A percentile compares a stretch with the other conserved stretches of the same genome.
phyloP scores from a whole-genome alignment of 1,140 invertebrate species.

The Drosophila teissieri region DNA sequence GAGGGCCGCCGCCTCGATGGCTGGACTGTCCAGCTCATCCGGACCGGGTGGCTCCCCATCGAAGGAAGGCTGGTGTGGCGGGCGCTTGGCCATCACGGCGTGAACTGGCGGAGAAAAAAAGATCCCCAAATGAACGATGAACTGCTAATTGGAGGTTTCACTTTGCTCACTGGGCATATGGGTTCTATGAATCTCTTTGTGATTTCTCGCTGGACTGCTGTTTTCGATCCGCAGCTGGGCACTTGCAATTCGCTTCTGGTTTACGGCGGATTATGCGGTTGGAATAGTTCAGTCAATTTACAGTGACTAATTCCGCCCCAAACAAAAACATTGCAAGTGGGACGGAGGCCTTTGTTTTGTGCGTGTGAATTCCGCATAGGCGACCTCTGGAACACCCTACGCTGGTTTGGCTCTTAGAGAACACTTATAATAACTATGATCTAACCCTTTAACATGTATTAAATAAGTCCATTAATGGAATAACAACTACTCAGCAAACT shows the following conservation, averaged over 20 bases:
- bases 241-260: conserved; percentile 27
- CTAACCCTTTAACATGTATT: neutral
- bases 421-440: neutral
- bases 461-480: too few relatives aligned
- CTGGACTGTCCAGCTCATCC: conserved; percentile 78
- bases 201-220: conserved; percentile 1
- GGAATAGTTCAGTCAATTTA: conserved; percentile 41
- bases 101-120: conserved; percentile 55
- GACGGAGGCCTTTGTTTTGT: conserved; percentile 55
- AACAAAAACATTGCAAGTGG: conserved; percentile 39
- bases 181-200: conserved; percentile 21
- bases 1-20: conserved; percentile 72
- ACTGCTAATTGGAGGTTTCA: conserved; percentile 9
- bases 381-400: conserved; percentile 7
- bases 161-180: conserved; percentile 41
- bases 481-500: too few relatives aligned
- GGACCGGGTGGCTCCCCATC: conserved; percentile 65
- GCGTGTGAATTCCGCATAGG: conserved; percentile 2
- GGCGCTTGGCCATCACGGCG: conserved; percentile 75
- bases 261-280: conserved; percentile 34
- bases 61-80: conserved; percentile 60
- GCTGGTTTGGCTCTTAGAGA: neutral
- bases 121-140: neutral
- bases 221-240: conserved; percentile 20
- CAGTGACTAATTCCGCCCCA: conserved; percentile 67